Base-by-base conservation (phyloP, 2,797 vertebrate genomes). In the Chaunax sp. region DNA sequence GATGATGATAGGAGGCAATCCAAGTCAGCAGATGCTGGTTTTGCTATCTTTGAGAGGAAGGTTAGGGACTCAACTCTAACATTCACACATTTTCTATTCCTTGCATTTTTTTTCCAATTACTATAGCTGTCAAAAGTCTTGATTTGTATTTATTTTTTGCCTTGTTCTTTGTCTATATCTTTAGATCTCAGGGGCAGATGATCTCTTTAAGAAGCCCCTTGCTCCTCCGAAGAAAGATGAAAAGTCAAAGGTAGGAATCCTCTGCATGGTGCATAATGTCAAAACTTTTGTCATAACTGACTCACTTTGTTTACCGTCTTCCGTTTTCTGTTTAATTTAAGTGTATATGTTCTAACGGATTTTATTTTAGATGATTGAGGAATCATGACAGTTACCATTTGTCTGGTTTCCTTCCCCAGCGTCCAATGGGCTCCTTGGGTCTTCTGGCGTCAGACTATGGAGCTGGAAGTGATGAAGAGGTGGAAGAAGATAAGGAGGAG, bases 141-240 rank as follows among this genome's bases (percentile, higher is more conserved):
- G 20, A 28, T 47, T 2, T 52, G 2, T 49, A 12, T 50, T 53
- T 0, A 1, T 12, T 44, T 51, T 57, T 51, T 13, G 1, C 45
- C 3, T 0, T n/a, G 1, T 54, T 43, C 18, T 84, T 13, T 47
- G 19, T 74, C 25, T 62, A 8, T 19, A 10, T 55, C 6, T 59
- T 12, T 61, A 95, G 94, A 91, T 89, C 30, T 73, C 91, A 14
- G 87, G 90, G 52, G 86, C 87, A 46, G 96, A 99, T 60, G 97
- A 98, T 12, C 93, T 98, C 62, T 99, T 99, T 85, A 99, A 99
- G 92, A 99, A 97, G 70, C 98, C 98, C 18, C 87, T 99, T 37
- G 95, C 96, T 78, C 98, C 97, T 23, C 81, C 87, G 6, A 92
- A 95, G 78, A 95, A 94, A 90, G 97, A 98, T 30, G 97, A 98